Evolutionary conservation across 2,888 invertebrate genomes (phyloP), one percentile per base, ranked within the genome.

Genomic region (Pemphredon lugubris): DNA sequence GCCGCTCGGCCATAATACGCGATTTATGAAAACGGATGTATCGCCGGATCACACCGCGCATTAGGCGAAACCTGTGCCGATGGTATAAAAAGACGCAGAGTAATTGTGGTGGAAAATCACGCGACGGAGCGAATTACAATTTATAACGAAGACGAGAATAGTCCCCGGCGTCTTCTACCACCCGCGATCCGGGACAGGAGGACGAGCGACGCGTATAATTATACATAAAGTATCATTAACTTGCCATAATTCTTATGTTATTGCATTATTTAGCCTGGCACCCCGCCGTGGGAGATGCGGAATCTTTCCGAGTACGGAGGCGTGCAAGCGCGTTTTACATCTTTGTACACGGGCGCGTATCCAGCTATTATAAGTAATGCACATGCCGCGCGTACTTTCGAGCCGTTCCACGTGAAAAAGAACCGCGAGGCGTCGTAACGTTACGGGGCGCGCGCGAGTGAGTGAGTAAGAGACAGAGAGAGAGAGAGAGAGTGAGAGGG

Each of bases 161-260:
- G 63, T 45, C 54, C n/a, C n/a, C n/a, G n/a, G 20, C 7, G 53
- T 30, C 34, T 34, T 39, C 63, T 48, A 63, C 71, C 69, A 69
- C 72, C 61, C 70, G 67, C 73, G 63, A 63, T 50, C 70, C 4
- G 67, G 51, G 67, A 75, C 65, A 57, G 37, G 55, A 50, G 30
- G 47, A 40, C 21, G 40, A 13, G 34, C 47, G 57, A 47, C 4
- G 48, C 77, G 72, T 76, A 83, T 86, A 87, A 88, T 88, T 88
- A 88, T 84, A 84, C 87, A 87, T 87, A 88, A 89, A 88, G 84
- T 87, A 87, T 86, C 86, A 87, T 87, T 85, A 87, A 86, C 83
- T 87, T 85, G 85, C 87, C 84, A 86, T 88, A 88, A 87, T 87
- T 89, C 87, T 87, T 85, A 74, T 77, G 84, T 88, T 88, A 88